Base-by-base conservation (phyloP, 2,888 invertebrate genomes). In the Drosophila putrida region DNA sequence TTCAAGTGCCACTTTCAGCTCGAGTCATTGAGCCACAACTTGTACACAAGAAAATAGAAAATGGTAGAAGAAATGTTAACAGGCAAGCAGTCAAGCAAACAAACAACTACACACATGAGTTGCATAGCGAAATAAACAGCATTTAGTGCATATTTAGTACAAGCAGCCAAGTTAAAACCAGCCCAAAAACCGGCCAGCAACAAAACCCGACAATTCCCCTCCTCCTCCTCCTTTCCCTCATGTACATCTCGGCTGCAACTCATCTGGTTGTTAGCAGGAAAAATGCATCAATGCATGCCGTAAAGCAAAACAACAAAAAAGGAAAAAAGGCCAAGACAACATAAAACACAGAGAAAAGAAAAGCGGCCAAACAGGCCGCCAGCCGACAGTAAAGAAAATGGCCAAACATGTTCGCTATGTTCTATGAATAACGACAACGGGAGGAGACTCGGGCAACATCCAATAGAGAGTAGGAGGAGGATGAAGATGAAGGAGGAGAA, bases 241-340 rank as follows among this genome's bases (percentile, higher is more conserved):
- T n/a, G 10, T 33, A 27, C 27, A 46, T 8, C 38, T 27, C 36
- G 25, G 27, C 33, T 44, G 20, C 49, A 49, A 66, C 71, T 63
- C 76, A 73, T 83, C 67, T 82, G 81, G 74, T 82, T 75, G 82
- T 79, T 72, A 80, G 84, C 87, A 83, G 89, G 88, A 87, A 89
- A 89, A 85, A 83, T 87, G 89, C 85, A 89, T 89, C 89, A 85
- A 80, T 82, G 89, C 83, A 75, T 75, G 79, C 78, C 65, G 81
- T 53, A 72, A 69, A 67, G 51, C 20, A 41, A 62, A 70, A 59
- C 33, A 69, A 54, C 35, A 25, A 68, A 39, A 57, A 41, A 65
- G 54, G 6, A 63, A 67, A 82, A 85, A 87, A 76, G 71, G 73
- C 73, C 73, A 82, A 76, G 82, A 78, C 75, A 63, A 66, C 75